These are phyloP conservation scores for Scaeva pyrastri DNA, from an alignment of 2,888 invertebrate species.

Conservation along the genomic window DNA sequence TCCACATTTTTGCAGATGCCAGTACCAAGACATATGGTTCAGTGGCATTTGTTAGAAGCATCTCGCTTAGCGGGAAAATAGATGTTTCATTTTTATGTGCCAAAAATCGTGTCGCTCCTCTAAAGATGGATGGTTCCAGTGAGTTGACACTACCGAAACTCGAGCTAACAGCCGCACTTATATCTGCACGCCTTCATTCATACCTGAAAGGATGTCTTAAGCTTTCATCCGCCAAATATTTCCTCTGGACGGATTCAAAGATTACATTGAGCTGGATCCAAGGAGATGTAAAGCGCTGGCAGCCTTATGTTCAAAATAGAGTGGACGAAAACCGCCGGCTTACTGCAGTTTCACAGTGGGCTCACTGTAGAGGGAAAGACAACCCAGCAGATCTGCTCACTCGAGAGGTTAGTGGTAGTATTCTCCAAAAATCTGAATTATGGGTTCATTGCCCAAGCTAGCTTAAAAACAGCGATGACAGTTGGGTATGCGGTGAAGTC, in stretches of 20 bases:
- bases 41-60: constrained; percentile 5
- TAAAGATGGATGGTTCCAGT: constrained; percentile 28
- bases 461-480: not conserved
- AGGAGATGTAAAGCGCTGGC: constrained; percentile 19
- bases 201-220: constrained; percentile 4
- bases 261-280: constrained; percentile 33
- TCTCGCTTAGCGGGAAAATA: not conserved
- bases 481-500: no score
- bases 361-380: constrained; percentile 20
- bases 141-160: constrained; percentile 21
- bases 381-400: constrained; percentile 30
- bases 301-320: constrained; percentile 31
- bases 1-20: constrained; percentile 36
- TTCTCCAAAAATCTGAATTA: constrained; percentile 18
- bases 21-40: constrained; percentile 27
- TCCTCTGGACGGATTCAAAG: constrained; percentile 32
- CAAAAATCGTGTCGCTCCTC: constrained; percentile 35
- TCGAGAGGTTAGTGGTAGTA: not conserved
- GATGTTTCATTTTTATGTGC: constrained; percentile 11
- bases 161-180: not conserved
- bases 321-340: constrained; percentile 15
- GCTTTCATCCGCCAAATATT: not conserved
- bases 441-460: constrained; percentile 23
- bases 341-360: constrained; percentile 15
- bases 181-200: constrained; percentile 10